phyloP scores from a whole-genome alignment of 2,888 invertebrate genomes.

The Gari tellinella region DNA sequence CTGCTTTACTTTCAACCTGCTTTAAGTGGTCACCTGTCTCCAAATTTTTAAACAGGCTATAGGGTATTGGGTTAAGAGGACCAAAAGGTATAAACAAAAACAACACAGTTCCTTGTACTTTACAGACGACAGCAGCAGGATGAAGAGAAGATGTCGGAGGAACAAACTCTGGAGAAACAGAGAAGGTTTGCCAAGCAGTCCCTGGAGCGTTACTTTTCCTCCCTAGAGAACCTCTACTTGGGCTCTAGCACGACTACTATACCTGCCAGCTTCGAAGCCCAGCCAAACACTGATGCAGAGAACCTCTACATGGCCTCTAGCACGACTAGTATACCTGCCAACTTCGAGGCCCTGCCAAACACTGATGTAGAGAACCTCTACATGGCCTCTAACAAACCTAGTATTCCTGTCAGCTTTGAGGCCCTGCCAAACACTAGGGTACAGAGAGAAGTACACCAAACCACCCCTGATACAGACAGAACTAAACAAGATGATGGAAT shows the following conservation, averaged over 20 bases:
- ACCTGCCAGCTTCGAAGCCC: neutral
- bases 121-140: constrained; percentile 67
- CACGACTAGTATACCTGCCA: neutral
- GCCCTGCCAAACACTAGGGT: neutral
- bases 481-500: constrained; percentile 1
- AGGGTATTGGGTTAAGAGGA: no score
- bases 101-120: no score
- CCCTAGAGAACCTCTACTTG: constrained; percentile 65
- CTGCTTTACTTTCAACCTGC: no score
- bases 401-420: neutral
- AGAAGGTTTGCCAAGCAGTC: constrained; percentile 69
- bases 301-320: neutral
- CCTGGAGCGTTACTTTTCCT: constrained; percentile 72
- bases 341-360: neutral
- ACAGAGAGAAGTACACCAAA: neutral
- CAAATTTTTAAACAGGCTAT: no score
- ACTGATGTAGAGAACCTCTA: constrained; percentile 69
- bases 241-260: neutral
- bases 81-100: no score
- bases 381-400: constrained; percentile 5
- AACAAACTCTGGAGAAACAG: constrained; percentile 58
- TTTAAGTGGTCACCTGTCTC: no score
- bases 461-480: neutral
- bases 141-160: constrained; percentile 58
- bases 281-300: neutral